These are phyloP conservation scores for Athrips mouffetella DNA, from an alignment of 2,888 invertebrate species.

Conservation along the genomic window DNA sequence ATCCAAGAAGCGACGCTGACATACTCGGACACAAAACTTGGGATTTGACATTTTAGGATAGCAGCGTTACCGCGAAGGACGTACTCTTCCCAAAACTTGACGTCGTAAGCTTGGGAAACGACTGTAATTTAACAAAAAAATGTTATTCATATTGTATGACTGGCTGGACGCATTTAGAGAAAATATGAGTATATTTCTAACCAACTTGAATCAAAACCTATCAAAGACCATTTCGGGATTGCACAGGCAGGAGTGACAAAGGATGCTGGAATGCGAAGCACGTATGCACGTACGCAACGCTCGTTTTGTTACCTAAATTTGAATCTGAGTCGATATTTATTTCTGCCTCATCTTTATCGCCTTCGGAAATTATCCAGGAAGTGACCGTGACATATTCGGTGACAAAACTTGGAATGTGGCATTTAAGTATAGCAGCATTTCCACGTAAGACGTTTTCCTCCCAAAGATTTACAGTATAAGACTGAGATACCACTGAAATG, in stretches of 20 bases:
- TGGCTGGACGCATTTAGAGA: too few species aligned
- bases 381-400: slow-evolving; percentile 92
- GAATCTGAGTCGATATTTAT: slow-evolving; percentile 66
- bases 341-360: slow-evolving; percentile 62
- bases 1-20: slow-evolving; percentile 92
- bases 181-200: not conserved
- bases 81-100: slow-evolving; percentile 95
- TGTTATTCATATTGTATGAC: not conserved
- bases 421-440: slow-evolving; percentile 93
- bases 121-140: slow-evolving; percentile 78
- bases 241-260: slow-evolving; percentile 8
- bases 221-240: not conserved
- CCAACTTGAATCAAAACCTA: not conserved
- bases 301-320: slow-evolving; percentile 55
- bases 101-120: slow-evolving; percentile 92
- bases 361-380: slow-evolving; percentile 91
- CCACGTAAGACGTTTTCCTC: slow-evolving; percentile 94
- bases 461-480: slow-evolving; percentile 93
- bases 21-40: slow-evolving; percentile 95
- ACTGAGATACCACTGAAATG: slow-evolving; percentile 91
- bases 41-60: slow-evolving; percentile 94
- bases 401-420: slow-evolving; percentile 95
- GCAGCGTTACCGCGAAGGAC: slow-evolving; percentile 93
- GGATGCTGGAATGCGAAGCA: slow-evolving; percentile 19
- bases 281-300: too few species aligned